These are phyloP conservation scores for Cataglyphis cursor DNA, from an alignment of 2,888 invertebrate species.

Conservation along the genomic window DNA sequence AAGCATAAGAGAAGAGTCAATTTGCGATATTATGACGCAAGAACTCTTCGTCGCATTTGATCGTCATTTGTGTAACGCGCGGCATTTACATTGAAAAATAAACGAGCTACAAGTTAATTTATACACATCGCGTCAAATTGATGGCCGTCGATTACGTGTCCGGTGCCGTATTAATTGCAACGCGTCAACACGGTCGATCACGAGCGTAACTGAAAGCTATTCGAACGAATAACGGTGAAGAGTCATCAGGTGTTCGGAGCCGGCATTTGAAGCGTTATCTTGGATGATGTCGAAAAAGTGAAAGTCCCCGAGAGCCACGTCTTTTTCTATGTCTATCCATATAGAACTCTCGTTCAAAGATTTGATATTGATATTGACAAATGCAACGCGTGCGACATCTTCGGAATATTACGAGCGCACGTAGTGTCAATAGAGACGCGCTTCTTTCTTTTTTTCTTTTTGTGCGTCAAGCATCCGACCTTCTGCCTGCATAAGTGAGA, in stretches of 20 bases:
- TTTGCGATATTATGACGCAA: constrained; percentile 8
- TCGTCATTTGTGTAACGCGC: not conserved
- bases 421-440: not conserved
- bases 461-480: constrained; percentile 7
- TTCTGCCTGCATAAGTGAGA: constrained; percentile 39
- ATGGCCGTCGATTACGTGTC: not conserved
- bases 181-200: not conserved
- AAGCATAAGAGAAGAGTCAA: not conserved
- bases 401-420: not conserved
- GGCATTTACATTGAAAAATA: constrained; percentile 24
- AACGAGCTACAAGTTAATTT: constrained; percentile 21
- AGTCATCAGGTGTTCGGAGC: not conserved
- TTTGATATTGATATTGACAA: not conserved
- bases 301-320: constrained; percentile 20
- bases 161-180: constrained; percentile 16
- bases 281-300: constrained; percentile 43
- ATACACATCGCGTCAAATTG: not conserved
- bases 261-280: not conserved
- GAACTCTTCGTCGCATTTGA: not conserved
- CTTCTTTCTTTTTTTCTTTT: not conserved
- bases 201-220: not conserved
- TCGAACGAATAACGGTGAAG: constrained; percentile 16
- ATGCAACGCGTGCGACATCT: not conserved
- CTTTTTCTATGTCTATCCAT: not conserved
- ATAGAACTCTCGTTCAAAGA: constrained; percentile 19